Conservation (phyloP, 2,888 invertebrate species). For the Mythimna impura region DNA sequence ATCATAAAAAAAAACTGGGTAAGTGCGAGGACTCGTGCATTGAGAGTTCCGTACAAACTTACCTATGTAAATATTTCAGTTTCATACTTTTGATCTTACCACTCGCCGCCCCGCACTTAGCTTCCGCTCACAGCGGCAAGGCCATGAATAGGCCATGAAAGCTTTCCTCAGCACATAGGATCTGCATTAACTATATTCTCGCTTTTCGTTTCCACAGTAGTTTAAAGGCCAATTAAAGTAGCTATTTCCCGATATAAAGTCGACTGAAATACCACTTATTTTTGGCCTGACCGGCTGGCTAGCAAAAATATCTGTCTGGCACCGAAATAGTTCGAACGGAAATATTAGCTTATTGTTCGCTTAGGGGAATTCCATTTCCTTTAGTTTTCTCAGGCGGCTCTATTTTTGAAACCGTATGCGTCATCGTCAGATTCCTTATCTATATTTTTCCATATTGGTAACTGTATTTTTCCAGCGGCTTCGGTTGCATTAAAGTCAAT, state of each 20-base stretch:
- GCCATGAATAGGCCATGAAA: no score
- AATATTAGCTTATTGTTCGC: slow-evolving; percentile 27
- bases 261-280: slow-evolving; percentile 40
- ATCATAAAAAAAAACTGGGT: no score
- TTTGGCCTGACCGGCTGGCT: not conserved
- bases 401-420: not conserved
- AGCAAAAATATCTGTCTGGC: slow-evolving; percentile 18
- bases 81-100: no score
- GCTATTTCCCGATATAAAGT: slow-evolving; percentile 14
- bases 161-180: not conserved
- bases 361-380: slow-evolving; percentile 15
- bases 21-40: no score
- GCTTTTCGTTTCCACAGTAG: not conserved
- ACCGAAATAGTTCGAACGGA: slow-evolving; percentile 25
- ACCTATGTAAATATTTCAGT: no score
- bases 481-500: no score
- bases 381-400: not conserved
- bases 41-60: no score
- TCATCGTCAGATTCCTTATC: not conserved
- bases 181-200: not conserved
- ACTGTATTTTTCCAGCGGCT: no score
- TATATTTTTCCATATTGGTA: not conserved
- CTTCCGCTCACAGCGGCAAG: no score
- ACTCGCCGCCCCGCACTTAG: no score
- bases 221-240: not conserved